phyloP scores from a whole-genome alignment of 2,888 invertebrate species.

The Leptarthrus brevirostris region DNA sequence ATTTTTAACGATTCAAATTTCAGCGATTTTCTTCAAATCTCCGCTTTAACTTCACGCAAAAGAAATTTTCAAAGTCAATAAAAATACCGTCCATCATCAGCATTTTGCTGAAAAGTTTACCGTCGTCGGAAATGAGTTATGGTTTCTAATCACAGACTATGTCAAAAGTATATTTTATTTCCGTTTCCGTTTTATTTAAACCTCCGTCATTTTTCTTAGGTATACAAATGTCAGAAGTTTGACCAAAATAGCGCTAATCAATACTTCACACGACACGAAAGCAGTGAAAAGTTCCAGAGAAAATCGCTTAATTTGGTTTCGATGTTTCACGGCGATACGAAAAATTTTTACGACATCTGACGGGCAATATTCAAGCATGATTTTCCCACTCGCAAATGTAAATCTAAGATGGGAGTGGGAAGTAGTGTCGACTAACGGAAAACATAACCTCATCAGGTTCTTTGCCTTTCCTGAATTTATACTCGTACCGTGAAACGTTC shows the following conservation, averaged over 20 bases:
- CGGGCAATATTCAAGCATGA: not conserved
- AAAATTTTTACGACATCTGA: conserved; percentile 31
- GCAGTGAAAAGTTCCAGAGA: not conserved
- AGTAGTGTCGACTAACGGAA: conserved; percentile 4
- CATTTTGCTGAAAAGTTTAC: too few relatives aligned
- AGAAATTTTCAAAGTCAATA: too few relatives aligned
- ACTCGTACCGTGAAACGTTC: not conserved
- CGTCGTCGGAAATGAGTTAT: too few relatives aligned
- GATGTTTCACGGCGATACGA: conserved; percentile 20
- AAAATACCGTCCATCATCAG: too few relatives aligned
- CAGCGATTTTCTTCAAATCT: too few relatives aligned
- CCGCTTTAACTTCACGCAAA: too few relatives aligned
- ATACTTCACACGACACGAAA: conserved; percentile 16
- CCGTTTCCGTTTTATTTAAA: conserved; percentile 18
- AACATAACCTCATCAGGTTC: too few relatives aligned
- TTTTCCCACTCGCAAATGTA: too few relatives aligned
- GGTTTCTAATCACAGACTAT: too few relatives aligned
- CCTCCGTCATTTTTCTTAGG: conserved; percentile 7
- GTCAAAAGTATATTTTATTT: too few relatives aligned
- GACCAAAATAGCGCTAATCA: conserved; percentile 27
- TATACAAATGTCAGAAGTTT: not conserved
- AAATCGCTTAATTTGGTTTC: conserved; percentile 33
- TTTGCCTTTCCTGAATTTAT: conserved; percentile 8
- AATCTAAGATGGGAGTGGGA: not conserved
- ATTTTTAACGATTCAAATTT: too few relatives aligned